phyloP scores from a whole-genome alignment of 2,797 vertebrate genomes.

The Thaleichthys pacificus region DNA sequence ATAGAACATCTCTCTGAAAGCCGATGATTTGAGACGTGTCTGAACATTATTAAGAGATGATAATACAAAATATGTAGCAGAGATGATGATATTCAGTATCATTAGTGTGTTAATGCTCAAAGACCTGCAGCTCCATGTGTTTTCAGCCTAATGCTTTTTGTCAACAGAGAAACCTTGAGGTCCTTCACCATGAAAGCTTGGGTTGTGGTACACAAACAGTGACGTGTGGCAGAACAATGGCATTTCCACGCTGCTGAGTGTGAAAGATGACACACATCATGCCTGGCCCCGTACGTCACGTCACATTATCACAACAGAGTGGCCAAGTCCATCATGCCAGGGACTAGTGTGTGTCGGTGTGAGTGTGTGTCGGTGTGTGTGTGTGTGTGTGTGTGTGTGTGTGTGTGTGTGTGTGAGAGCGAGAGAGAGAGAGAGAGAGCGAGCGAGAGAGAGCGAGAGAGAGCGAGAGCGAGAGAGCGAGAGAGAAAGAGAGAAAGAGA shows the following conservation, averaged over 20 bases:
- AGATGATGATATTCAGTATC: neutral
- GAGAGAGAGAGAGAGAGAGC: slow-evolving; percentile 24
- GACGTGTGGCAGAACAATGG: slow-evolving; percentile 54
- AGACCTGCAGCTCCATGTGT: neutral
- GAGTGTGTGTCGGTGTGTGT: neutral
- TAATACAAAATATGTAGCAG: too few relatives aligned
- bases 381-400: neutral
- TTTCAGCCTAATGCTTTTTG: neutral
- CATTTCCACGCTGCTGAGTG: slow-evolving; percentile 46
- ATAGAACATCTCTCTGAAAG: too few relatives aligned
- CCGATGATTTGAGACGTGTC: too few relatives aligned
- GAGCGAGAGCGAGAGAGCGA: slow-evolving; percentile 9
- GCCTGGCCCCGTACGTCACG: slow-evolving; percentile 59
- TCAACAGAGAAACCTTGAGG: neutral
- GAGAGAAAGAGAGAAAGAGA: slow-evolving; percentile 24
- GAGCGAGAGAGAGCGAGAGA: slow-evolving; percentile 50
- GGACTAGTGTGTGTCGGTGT: neutral
- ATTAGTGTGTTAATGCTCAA: neutral
- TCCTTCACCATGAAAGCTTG: slow-evolving; percentile 32
- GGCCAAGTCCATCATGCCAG: slow-evolving; percentile 34
- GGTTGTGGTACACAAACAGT: slow-evolving; percentile 36
- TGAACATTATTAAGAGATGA: too few relatives aligned
- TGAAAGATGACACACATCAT: slow-evolving; percentile 68
- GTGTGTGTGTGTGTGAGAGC: neutral
- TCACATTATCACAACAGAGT: slow-evolving; percentile 61